These are phyloP conservation scores for Ameiurus melas DNA, from an alignment of 2,113 vertebrate species.

Conservation along the genomic window DNA sequence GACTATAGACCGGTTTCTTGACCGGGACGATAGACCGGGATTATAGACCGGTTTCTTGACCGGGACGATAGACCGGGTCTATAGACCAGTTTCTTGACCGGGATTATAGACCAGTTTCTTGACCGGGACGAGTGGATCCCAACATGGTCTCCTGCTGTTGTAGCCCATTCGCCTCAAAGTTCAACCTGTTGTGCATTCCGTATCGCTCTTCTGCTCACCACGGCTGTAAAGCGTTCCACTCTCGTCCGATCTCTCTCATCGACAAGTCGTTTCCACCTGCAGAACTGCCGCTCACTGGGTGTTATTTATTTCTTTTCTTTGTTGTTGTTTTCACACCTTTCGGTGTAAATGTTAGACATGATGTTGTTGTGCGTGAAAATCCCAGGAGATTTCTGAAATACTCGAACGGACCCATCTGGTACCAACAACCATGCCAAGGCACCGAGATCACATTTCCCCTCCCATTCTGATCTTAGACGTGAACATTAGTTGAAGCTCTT, in stretches of 20 bases:
- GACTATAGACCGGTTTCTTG: no score
- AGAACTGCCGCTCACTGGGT: background rate
- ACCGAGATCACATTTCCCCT: background rate
- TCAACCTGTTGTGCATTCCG: background rate
- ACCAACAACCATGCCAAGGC: background rate
- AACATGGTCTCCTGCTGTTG: background rate
- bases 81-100: no score
- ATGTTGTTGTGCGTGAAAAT: background rate
- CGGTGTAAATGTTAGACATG: background rate
- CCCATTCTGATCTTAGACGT: background rate
- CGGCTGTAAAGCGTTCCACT: background rate
- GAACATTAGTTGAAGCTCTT: background rate
- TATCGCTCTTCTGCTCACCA: background rate
- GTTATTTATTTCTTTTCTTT: background rate
- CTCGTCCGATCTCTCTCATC: background rate
- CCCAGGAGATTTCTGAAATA: background rate
- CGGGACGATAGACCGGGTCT: no score
- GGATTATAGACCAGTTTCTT: no score
- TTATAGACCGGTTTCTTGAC: no score
- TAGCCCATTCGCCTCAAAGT: background rate
- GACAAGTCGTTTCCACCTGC: background rate
- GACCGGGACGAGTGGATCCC: no score
- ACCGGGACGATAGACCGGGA: no score
- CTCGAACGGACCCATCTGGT: background rate
- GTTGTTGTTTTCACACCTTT: background rate